Conservation (phyloP, 1,140 invertebrate genomes). For the Drosophila lacteicornis region DNA sequence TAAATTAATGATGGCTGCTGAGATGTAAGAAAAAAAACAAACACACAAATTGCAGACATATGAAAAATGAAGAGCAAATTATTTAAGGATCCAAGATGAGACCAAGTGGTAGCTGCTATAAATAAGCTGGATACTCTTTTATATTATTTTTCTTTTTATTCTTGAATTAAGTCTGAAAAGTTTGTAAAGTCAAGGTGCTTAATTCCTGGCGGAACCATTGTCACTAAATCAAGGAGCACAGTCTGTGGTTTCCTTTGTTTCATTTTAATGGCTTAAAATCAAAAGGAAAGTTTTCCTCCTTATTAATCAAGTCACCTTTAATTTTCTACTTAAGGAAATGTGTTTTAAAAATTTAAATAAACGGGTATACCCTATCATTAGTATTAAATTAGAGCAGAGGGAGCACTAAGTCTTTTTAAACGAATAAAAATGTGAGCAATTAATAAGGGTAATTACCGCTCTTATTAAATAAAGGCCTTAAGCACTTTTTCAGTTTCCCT, state of each 20-base stretch:
- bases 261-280: background rate
- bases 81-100: conserved; percentile 14
- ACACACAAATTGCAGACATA: conserved; percentile 24
- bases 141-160: too few relatives aligned
- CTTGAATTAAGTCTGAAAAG: background rate
- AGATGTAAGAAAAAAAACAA: background rate
- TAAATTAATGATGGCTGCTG: conserved; percentile 55
- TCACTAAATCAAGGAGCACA: background rate
- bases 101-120: background rate
- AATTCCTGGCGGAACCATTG: background rate
- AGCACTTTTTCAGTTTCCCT: conserved; percentile 1
- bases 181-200: conserved; percentile 4
- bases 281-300: background rate
- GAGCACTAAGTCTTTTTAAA: background rate
- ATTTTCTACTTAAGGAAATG: background rate
- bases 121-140: background rate
- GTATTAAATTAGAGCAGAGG: background rate
- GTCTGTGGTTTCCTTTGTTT: too few relatives aligned
- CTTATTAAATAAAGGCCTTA: background rate
- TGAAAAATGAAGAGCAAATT: conserved; percentile 45
- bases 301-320: background rate
- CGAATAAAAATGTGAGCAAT: conserved; percentile 4
- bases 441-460: conserved; percentile 7
- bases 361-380: background rate
- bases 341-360: too few relatives aligned